Evolutionary conservation across 2,888 invertebrate species (phyloP).

Genomic region (Lamproptera curius): DNA sequence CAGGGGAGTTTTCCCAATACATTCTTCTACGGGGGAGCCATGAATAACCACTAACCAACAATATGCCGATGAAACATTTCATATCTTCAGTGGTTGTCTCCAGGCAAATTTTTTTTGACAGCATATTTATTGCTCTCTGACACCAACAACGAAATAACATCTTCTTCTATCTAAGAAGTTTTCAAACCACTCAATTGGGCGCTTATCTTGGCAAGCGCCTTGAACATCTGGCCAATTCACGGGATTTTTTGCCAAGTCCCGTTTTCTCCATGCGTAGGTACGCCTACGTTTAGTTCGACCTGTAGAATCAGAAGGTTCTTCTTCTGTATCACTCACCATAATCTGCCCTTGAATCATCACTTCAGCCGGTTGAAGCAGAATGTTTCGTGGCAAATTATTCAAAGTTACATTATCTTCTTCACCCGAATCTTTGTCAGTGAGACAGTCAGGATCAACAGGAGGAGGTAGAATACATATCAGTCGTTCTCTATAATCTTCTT

Average conservation of each 20-base stretch:
- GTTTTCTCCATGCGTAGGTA: slow-evolving; percentile 25
- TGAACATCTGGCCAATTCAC: too few species aligned
- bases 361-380: slow-evolving; percentile 28
- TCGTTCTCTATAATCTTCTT: slow-evolving; percentile 6
- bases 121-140: slow-evolving; percentile 30
- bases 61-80: slow-evolving; percentile 24
- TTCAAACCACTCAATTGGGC: too few species aligned
- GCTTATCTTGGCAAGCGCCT: too few species aligned
- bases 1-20: slow-evolving; percentile 32
- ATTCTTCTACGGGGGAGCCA: slow-evolving; percentile 31
- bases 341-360: slow-evolving; percentile 26
- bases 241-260: slow-evolving; percentile 25
- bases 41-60: slow-evolving; percentile 31
- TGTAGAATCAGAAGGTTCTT: slow-evolving; percentile 22
- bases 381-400: slow-evolving; percentile 29
- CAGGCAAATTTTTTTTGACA: slow-evolving; percentile 30
- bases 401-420: too few species aligned
- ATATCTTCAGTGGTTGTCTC: slow-evolving; percentile 13
- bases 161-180: slow-evolving; percentile 29
- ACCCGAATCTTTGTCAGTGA: slow-evolving; percentile 13
- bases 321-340: too few species aligned
- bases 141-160: slow-evolving; percentile 30
- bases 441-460: slow-evolving; percentile 1
- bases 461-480: slow-evolving; percentile 1
- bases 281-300: slow-evolving; percentile 26